Evolutionary conservation across 1,140 invertebrate species (phyloP).

Genomic region (Agraylea sexmaculata): DNA sequence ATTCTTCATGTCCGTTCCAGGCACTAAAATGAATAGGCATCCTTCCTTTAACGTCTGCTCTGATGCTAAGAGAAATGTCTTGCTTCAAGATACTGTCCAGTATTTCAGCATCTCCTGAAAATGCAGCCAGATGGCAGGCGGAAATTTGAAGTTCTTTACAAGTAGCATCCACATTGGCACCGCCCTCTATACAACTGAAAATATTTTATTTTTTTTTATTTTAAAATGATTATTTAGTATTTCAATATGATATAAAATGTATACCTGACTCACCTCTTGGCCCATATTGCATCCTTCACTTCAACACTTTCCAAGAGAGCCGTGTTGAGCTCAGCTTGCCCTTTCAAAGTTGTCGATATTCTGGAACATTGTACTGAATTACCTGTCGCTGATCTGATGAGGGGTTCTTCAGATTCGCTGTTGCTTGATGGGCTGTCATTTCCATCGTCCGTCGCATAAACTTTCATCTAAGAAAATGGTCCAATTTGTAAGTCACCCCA

Average conservation of each 20-base stretch:
- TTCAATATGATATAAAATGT: neutral
- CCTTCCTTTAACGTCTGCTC: slow-evolving; percentile 31
- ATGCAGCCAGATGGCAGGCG: slow-evolving; percentile 33
- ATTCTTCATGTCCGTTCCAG: slow-evolving; percentile 30
- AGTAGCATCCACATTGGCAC: slow-evolving; percentile 37
- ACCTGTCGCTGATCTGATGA: neutral
- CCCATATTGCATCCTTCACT: slow-evolving; percentile 9
- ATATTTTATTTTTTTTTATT: neutral
- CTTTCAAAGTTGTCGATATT: slow-evolving; percentile 3
- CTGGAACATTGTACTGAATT: neutral
- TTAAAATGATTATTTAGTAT: no score
- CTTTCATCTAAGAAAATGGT: no score
- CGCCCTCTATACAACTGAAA: slow-evolving; percentile 31
- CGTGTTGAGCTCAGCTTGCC: slow-evolving; percentile 19
- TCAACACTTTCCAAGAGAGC: slow-evolving; percentile 20
- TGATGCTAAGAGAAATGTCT: slow-evolving; percentile 28
- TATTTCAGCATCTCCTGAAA: slow-evolving; percentile 26
- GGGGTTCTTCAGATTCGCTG: no score
- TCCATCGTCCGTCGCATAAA: no score
- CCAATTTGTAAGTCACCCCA: no score
- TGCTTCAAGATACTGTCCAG: slow-evolving; percentile 29
- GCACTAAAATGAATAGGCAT: slow-evolving; percentile 37
- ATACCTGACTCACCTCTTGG: slow-evolving; percentile 16
- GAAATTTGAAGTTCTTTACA: slow-evolving; percentile 33
- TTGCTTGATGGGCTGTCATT: no score